Evolutionary conservation across 2,113 vertebrate species (phyloP).

Genomic region (Myotis yumanensis): DNA sequence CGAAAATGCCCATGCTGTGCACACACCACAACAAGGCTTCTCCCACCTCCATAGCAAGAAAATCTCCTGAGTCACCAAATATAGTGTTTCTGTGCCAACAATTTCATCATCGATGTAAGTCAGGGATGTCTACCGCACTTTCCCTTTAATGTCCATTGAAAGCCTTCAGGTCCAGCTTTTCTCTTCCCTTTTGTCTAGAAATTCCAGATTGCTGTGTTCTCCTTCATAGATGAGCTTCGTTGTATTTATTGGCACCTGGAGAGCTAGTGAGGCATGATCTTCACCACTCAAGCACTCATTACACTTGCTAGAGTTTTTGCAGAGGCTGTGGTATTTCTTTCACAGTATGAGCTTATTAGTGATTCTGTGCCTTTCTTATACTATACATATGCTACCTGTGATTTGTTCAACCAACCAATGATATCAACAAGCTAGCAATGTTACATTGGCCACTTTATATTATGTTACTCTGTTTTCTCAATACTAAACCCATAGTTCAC

Average conservation of each 20-base stretch:
- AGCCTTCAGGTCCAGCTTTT: neutral
- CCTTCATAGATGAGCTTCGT: neutral
- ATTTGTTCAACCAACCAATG: neutral
- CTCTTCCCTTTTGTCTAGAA: neutral
- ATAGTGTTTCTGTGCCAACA: accelerated
- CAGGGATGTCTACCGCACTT: neutral
- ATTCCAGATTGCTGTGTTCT: neutral
- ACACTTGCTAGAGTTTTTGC: neutral
- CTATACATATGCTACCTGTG: neutral
- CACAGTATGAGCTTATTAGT: neutral
- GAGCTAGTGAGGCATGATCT: neutral
- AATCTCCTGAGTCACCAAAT: neutral
- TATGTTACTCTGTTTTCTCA: neutral
- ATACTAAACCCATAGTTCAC: neutral
- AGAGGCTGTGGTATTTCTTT: neutral
- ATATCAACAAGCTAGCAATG: neutral
- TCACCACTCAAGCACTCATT: neutral
- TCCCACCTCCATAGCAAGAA: neutral
- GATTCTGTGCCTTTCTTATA: neutral
- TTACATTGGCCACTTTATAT: neutral
- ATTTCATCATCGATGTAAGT: neutral
- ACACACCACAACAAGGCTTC: neutral
- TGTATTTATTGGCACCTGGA: neutral
- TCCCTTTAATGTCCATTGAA: neutral
- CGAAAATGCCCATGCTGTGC: too few species aligned